phyloP scores from a whole-genome alignment of 2,888 invertebrate genomes.

The Physocephala rufipes region DNA sequence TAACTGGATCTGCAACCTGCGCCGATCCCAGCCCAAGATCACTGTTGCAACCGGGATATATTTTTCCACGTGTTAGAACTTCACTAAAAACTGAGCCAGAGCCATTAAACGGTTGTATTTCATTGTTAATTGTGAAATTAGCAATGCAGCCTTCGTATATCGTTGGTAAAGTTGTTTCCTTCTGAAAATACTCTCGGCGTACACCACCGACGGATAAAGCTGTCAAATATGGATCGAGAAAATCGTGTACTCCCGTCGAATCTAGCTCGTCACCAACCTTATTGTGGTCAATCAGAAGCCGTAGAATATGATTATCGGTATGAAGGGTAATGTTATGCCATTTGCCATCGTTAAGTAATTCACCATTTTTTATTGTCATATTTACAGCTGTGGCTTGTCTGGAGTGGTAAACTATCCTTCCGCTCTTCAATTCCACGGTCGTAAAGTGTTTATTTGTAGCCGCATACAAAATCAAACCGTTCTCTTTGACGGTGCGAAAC shows the following conservation, averaged over 20 bases:
- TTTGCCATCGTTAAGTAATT: constrained; percentile 78
- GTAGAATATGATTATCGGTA: constrained; percentile 76
- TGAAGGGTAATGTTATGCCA: constrained; percentile 90
- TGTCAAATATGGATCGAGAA: constrained; percentile 89
- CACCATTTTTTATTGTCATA: constrained; percentile 77
- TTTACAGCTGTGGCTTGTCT: constrained; percentile 80
- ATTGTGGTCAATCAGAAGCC: constrained; percentile 75
- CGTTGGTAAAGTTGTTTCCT: constrained; percentile 68
- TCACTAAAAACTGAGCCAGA: constrained; percentile 84
- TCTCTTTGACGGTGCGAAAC: constrained; percentile 80
- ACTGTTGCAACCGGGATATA: constrained; percentile 78
- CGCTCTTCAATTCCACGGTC: constrained; percentile 78
- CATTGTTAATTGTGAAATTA: constrained; percentile 88
- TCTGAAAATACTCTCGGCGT: constrained; percentile 69
- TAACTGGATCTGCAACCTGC: constrained; percentile 85
- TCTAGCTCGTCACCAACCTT: constrained; percentile 87
- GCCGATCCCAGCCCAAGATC: constrained; percentile 79
- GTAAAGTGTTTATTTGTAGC: constrained; percentile 90
- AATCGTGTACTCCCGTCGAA: constrained; percentile 87
- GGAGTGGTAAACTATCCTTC: constrained; percentile 82
- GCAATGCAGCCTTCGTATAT: constrained; percentile 90
- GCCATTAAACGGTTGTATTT: constrained; percentile 89
- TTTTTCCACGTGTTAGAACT: constrained; percentile 76
- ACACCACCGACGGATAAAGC: constrained; percentile 83
- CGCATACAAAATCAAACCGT: constrained; percentile 86